Base-by-base conservation (phyloP, 2,797 vertebrate species). In the Harpagifer antarcticus region DNA sequence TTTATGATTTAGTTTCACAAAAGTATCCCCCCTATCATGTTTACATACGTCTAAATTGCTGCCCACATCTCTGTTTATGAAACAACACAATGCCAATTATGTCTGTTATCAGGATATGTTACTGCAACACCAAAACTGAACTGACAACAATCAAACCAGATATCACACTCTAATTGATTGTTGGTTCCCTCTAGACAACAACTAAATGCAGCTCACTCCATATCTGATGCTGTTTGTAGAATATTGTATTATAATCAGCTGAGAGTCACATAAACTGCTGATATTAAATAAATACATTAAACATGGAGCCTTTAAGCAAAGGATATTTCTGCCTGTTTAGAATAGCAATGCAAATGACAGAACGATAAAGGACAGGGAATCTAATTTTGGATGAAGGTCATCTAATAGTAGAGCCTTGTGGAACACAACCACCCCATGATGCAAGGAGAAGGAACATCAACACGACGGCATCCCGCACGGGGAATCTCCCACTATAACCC, bases 401-500 rank as follows among this genome's bases (percentile, higher is more conserved):
- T 71, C 49, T 48, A 23, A 76, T 37, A 81, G 66, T 54, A 16
- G 27, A 76, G 59, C 64, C 61, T 16, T 59, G 47, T 54, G 50
- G 47, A 78, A 62, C 19, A 31, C 59, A 61, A 76, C 3, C 31
- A n/a, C 6, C 42, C 8, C 13, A 40, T 2, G 13, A 49, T 74
- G 77, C 68, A 76, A 78, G 59, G 49, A 67, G 57, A 53, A 75
- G 75, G 70, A 43, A 82, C 70, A 71, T 68, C 59, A 68, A 74
- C 82, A 80, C 57, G 62, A 37, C 33, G 0, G 37, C 61, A 75
- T 77, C 82, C 81, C 79, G 73, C 60, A 58, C 57, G 57, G 76
- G 85, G 79, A 76, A 62, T 75, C 65, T 76, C 79, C 78, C 63
- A 40, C 69, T 52, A 68, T 82, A 76, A 65, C 33, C 52, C 53